These are phyloP conservation scores for Elymnias hypermnestra DNA, from an alignment of 1,140 invertebrate species.

Conservation along the genomic window DNA sequence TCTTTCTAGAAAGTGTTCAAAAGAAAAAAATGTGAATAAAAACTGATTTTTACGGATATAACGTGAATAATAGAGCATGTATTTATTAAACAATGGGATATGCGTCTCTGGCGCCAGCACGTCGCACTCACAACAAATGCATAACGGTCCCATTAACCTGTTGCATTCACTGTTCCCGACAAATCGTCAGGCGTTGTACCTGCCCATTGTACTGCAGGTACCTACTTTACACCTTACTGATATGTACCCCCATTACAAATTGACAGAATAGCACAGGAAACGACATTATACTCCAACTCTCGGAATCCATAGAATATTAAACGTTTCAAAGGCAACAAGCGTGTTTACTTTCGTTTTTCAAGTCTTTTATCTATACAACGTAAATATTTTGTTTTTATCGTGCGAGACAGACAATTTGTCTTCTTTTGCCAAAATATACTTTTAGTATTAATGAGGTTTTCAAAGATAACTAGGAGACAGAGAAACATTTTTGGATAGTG, in stretches of 20 bases:
- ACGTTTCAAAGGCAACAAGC: slow-evolving; percentile 4
- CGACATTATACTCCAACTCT: slow-evolving; percentile 25
- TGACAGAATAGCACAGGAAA: slow-evolving; percentile 50
- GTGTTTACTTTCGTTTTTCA: slow-evolving; percentile 21
- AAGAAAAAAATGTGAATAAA: too few relatives aligned
- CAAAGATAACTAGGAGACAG: background rate
- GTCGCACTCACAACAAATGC: slow-evolving; percentile 46
- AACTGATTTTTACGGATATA: slow-evolving; percentile 16
- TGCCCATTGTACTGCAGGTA: slow-evolving; percentile 56
- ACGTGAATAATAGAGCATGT: slow-evolving; percentile 17
- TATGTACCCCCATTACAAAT: slow-evolving; percentile 35
- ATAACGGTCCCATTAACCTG: slow-evolving; percentile 50
- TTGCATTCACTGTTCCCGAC: slow-evolving; percentile 24
- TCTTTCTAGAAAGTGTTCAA: too few relatives aligned
- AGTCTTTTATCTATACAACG: too few relatives aligned
- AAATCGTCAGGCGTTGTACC: slow-evolving; percentile 45
- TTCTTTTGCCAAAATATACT: too few relatives aligned
- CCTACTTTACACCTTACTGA: slow-evolving; percentile 28
- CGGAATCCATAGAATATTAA: slow-evolving; percentile 27
- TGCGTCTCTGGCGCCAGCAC: slow-evolving; percentile 54
- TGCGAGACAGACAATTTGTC: too few relatives aligned
- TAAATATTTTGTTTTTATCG: too few relatives aligned
- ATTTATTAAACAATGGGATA: slow-evolving; percentile 37
- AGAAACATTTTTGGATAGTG: too few relatives aligned
- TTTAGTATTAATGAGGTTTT: too few relatives aligned